phyloP scores from a whole-genome alignment of 2,888 invertebrate genomes.

The Epinotia demarniana region DNA sequence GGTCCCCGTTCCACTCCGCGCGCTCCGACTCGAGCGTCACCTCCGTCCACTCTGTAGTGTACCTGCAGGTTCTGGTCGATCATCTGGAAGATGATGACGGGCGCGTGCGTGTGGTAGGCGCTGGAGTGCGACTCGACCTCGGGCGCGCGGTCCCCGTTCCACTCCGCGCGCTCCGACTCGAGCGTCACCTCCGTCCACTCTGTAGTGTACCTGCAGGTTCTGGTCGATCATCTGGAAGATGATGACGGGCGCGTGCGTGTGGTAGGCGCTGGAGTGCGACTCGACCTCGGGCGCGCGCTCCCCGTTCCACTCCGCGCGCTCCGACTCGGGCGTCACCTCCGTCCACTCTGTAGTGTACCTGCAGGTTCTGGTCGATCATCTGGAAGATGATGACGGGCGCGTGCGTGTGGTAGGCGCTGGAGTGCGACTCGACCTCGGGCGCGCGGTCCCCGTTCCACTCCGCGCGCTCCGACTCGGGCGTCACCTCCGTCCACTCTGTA shows the following conservation, averaged over 20 bases:
- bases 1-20: no score
- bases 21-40: no score
- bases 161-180: conserved; percentile 95
- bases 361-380: conserved; percentile 99
- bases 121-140: no score
- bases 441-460: conserved; percentile 94
- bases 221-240: conserved; percentile 99
- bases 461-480: conserved; percentile 94
- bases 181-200: conserved; percentile 99
- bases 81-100: no score
- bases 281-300: conserved; percentile 91
- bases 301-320: conserved; percentile 96
- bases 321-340: conserved; percentile 95
- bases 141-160: conserved; percentile 92
- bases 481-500: conserved; percentile 97
- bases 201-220: conserved; percentile 88
- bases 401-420: neutral
- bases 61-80: no score
- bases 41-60: no score
- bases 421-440: conserved; percentile 70
- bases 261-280: no score
- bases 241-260: conserved; percentile 84
- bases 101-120: no score
- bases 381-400: conserved; percentile 94
- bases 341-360: conserved; percentile 92